Evolutionary conservation across 2,113 vertebrate genomes (phyloP).

Genomic region (Pluvialis apricaria): DNA sequence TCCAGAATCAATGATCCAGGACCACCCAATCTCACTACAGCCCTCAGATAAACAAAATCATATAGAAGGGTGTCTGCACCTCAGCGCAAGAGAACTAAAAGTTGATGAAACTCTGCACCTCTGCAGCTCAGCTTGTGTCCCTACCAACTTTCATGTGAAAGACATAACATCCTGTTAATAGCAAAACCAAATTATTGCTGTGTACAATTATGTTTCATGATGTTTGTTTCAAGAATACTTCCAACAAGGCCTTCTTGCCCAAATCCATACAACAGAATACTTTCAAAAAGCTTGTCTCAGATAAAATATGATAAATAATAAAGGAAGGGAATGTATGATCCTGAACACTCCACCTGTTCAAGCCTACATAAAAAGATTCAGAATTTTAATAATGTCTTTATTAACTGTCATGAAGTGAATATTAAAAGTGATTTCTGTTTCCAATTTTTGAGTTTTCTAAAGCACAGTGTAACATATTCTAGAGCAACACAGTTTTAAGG

Average conservation of each 20-base stretch:
- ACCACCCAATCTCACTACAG: not conserved
- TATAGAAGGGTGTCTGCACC: not conserved
- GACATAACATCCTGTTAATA: not conserved
- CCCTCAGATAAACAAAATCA: not conserved
- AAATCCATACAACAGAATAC: not conserved
- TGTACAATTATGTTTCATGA: not conserved
- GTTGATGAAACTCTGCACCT: not conserved
- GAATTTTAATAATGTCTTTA: not conserved
- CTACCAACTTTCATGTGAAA: not conserved
- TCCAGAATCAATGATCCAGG: not conserved
- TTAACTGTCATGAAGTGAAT: not conserved
- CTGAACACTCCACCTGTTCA: not conserved
- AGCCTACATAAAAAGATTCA: not conserved
- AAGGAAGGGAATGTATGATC: not conserved
- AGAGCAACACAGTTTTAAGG: not conserved
- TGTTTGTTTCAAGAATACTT: not conserved
- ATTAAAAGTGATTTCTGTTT: not conserved
- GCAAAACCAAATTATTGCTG: not conserved
- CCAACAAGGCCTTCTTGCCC: not conserved
- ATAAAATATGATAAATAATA: not conserved
- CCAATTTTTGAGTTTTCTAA: accelerated
- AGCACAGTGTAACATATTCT: not conserved
- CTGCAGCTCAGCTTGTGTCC: not conserved
- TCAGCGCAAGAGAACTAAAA: not conserved
- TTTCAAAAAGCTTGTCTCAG: not conserved